phyloP scores from a whole-genome alignment of 2,113 vertebrate species.

The Sinocyclocheilus rhinocerous region DNA sequence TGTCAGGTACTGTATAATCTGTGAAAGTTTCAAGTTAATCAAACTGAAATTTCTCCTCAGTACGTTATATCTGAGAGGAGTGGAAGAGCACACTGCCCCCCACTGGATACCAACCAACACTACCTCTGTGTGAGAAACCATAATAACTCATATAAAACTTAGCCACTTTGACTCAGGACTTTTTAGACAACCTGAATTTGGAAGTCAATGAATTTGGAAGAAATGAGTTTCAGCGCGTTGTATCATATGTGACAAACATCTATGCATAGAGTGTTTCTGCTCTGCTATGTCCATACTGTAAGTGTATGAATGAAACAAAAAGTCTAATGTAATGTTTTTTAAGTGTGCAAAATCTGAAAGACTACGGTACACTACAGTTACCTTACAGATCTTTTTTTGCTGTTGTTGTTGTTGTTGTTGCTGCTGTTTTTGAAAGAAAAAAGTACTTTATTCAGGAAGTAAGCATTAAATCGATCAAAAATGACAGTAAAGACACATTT shows the following conservation, averaged over 20 bases:
- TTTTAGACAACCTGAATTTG: background rate
- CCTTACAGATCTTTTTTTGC: too few relatives aligned
- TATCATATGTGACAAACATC: background rate
- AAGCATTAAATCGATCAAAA: background rate
- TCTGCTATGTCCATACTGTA: background rate
- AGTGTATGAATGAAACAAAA: background rate
- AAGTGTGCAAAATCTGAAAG: background rate
- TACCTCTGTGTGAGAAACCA: background rate
- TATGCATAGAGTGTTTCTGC: background rate
- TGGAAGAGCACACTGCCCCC: constrained; percentile 50
- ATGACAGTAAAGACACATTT: background rate
- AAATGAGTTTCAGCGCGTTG: background rate
- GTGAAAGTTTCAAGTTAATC: constrained; percentile 31
- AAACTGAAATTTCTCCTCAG: background rate
- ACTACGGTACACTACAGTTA: background rate
- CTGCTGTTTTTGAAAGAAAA: background rate
- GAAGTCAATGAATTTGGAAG: background rate
- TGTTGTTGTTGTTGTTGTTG: too few relatives aligned
- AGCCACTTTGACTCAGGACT: background rate
- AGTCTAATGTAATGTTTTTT: background rate
- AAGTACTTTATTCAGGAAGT: background rate
- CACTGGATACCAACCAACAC: constrained; percentile 43
- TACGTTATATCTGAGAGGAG: constrained; percentile 22
- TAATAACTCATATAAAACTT: background rate
- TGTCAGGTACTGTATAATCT: constrained; percentile 22